phyloP scores from a whole-genome alignment of 2,888 invertebrate species.

The Idaea straminata region DNA sequence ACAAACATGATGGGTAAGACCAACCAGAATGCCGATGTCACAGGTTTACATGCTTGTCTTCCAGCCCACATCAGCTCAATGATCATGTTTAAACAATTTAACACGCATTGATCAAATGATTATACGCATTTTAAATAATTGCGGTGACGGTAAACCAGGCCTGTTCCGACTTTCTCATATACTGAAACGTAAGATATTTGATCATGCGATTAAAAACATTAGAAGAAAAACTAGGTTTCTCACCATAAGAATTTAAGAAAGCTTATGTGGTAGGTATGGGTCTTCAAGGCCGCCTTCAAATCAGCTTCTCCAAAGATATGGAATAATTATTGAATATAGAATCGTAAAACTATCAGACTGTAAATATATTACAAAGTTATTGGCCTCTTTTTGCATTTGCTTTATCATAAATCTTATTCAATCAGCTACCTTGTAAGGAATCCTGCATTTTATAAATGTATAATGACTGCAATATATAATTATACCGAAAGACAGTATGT shows the following conservation, averaged over 20 bases:
- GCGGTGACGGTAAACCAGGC: not conserved
- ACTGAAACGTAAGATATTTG: not conserved
- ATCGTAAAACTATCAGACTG: not conserved
- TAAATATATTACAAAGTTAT: not conserved
- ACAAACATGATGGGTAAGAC: not conserved
- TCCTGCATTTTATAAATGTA: not conserved
- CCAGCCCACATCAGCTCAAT: not conserved
- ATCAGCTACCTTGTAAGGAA: not conserved
- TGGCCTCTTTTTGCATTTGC: not conserved
- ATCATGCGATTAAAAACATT: not conserved
- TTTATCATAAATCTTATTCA: not conserved
- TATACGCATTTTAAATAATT: not conserved
- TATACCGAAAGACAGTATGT: constrained; percentile 3
- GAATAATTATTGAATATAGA: not conserved
- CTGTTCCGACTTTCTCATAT: not conserved
- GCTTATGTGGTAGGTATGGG: not conserved
- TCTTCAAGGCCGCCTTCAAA: not conserved
- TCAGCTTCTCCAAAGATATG: not conserved
- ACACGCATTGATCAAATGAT: not conserved
- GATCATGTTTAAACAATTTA: not conserved
- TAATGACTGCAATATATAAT: not conserved
- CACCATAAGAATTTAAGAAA: not conserved
- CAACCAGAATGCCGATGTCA: not conserved
- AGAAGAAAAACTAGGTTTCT: not conserved
- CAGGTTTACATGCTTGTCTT: not conserved